Evolutionary conservation across 2,113 vertebrate genomes (phyloP).

Genomic region (Albula glossodonta): DNA sequence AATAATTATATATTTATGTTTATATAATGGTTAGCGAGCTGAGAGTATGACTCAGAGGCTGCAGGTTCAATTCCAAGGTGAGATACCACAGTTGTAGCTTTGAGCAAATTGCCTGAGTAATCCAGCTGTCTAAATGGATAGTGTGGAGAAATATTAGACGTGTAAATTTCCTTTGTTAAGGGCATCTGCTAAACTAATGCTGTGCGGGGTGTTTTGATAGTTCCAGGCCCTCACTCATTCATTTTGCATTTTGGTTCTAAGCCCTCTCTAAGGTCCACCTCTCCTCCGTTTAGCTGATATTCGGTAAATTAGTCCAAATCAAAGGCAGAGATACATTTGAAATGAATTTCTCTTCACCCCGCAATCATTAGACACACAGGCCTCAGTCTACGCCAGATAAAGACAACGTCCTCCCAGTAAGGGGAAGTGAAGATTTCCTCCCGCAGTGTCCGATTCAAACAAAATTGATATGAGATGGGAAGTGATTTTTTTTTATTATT

Average conservation of each 20-base stretch:
- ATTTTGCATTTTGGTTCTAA: neutral
- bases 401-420: neutral
- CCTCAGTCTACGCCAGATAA: neutral
- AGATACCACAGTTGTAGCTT: no score
- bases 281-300: neutral
- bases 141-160: no score
- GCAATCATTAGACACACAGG: neutral
- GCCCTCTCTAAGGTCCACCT: neutral
- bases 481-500: neutral
- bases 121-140: no score
- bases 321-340: neutral
- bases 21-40: no score
- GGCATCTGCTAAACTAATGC: no score
- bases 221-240: neutral
- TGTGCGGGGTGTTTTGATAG: neutral
- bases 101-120: no score
- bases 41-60: no score
- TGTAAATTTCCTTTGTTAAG: no score
- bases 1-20: no score
- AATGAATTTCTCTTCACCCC: neutral
- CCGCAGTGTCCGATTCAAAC: neutral
- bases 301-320: neutral
- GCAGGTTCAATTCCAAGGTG: no score
- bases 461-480: neutral
- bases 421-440: neutral